phyloP scores from a whole-genome alignment of 2,113 vertebrate species.

The Tonatia bakeri region DNA sequence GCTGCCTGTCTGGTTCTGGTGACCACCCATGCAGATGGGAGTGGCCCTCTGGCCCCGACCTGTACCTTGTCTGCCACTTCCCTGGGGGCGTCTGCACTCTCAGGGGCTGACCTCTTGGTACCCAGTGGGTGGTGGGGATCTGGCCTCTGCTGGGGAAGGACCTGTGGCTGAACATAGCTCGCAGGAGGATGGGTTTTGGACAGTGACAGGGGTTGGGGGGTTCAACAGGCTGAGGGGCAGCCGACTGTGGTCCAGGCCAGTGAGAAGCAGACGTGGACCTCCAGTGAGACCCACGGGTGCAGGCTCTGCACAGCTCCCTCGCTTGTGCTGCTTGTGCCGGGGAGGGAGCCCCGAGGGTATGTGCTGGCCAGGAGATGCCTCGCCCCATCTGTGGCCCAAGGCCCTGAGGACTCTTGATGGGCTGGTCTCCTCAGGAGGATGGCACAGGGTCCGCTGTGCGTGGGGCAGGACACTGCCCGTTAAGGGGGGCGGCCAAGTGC shows the following conservation, averaged over 20 bases:
- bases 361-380: rapidly evolving
- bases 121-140: neutral
- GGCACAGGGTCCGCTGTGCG: rapidly evolving
- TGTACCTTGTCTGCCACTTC: neutral
- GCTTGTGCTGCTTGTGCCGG: neutral
- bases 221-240: neutral
- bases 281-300: neutral
- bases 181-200: neutral
- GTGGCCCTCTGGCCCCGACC: neutral
- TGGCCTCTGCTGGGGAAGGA: neutral
- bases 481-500: neutral
- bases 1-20: slow-evolving; percentile 37
- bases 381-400: neutral
- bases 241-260: neutral
- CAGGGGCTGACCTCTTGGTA: neutral
- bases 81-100: neutral
- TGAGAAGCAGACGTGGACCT: neutral
- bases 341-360: neutral
- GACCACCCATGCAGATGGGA: rapidly evolving
- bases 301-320: neutral
- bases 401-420: neutral
- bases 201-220: no score
- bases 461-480: neutral
- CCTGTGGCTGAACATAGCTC: neutral
- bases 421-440: neutral